phyloP scores from a whole-genome alignment of 2,113 vertebrate species.

The Oreochromis niloticus region DNA sequence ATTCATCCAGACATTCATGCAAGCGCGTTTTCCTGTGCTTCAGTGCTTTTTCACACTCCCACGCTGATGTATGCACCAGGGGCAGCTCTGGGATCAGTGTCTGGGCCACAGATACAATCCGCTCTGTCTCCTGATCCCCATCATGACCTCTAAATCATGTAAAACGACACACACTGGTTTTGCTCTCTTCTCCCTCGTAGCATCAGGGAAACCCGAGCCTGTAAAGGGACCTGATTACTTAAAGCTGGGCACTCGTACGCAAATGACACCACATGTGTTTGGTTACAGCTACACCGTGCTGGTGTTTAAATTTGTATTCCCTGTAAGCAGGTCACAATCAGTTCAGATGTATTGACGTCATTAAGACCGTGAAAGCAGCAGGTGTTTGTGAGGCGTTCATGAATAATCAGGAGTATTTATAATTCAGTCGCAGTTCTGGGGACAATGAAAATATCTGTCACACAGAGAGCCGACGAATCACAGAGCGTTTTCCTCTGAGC shows the following conservation, averaged over 20 bases:
- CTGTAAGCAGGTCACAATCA: background rate
- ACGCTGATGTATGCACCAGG: background rate
- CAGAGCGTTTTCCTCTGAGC: background rate
- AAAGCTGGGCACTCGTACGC: slow-evolving; percentile 23
- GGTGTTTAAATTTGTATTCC: background rate
- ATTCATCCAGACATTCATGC: background rate
- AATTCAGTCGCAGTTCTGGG: background rate
- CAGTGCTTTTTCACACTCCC: background rate
- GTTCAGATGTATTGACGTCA: background rate
- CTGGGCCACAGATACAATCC: background rate
- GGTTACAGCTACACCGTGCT: slow-evolving; percentile 16
- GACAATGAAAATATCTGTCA: background rate
- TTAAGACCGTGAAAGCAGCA: background rate
- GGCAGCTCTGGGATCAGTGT: background rate
- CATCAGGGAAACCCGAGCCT: slow-evolving; percentile 5
- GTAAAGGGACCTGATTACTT: background rate
- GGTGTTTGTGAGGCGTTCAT: background rate
- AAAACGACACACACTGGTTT: background rate
- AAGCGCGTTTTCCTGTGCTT: background rate
- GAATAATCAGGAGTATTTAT: background rate
- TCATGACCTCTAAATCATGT: background rate
- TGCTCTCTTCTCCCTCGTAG: background rate
- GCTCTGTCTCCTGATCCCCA: background rate
- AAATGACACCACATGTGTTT: slow-evolving; percentile 41
- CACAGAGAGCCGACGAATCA: background rate